phyloP scores from a whole-genome alignment of 2,113 vertebrate genomes.

The Mus spicilegus region DNA sequence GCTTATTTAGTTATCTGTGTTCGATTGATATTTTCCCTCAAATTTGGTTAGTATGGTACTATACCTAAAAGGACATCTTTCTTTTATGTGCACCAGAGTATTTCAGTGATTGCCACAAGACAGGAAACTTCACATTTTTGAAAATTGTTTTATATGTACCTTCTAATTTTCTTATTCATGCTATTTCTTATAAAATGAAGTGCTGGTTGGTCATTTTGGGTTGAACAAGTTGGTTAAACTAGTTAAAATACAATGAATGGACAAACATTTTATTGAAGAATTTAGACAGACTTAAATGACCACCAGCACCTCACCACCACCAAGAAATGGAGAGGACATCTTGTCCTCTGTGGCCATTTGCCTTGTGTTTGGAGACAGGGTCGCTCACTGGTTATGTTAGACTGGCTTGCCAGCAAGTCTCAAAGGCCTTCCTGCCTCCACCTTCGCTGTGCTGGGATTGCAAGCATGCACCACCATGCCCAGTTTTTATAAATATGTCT shows the following conservation, averaged over 20 bases:
- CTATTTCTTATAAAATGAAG: constrained; percentile 11
- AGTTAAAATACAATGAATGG: not conserved
- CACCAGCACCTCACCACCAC: not conserved
- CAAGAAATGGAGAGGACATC: not conserved
- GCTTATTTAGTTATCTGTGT: not conserved
- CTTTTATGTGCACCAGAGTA: constrained; percentile 4
- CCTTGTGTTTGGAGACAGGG: not conserved
- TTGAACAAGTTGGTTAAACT: not conserved
- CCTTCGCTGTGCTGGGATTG: not conserved
- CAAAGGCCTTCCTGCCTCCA: not conserved
- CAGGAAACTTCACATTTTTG: not conserved
- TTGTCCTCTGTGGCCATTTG: not conserved
- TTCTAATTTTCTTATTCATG: constrained; percentile 22
- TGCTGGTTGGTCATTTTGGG: constrained; percentile 14
- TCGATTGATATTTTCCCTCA: not conserved
- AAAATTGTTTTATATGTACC: not conserved
- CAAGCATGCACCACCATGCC: not conserved
- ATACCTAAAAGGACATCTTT: not conserved
- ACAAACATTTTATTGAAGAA: constrained; percentile 17
- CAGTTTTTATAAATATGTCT: not conserved
- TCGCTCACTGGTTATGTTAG: too few relatives aligned
- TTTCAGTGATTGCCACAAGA: not conserved
- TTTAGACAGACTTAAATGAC: not conserved
- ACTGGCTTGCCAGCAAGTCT: not conserved
- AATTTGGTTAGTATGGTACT: constrained; percentile 10